These are phyloP conservation scores for Otus sunia DNA, from an alignment of 2,113 vertebrate species.

Conservation along the genomic window DNA sequence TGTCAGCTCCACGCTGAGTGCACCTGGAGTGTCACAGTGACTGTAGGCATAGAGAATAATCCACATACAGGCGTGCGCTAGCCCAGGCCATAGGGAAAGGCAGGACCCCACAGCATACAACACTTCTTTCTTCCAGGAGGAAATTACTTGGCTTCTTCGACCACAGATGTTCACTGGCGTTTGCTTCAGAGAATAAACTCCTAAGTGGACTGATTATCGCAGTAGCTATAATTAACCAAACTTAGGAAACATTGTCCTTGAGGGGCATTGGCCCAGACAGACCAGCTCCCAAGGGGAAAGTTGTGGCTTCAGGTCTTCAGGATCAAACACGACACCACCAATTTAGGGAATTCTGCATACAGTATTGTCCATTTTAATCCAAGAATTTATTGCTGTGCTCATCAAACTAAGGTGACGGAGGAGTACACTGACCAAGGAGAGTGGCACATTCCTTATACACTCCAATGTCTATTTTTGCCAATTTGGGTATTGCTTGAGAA, in stretches of 20 bases:
- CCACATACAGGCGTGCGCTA: fast-evolving
- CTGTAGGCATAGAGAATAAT: neutral
- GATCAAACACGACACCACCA: neutral
- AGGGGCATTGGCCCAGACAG: neutral
- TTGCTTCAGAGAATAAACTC: neutral
- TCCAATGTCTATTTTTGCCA: neutral
- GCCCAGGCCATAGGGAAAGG: neutral
- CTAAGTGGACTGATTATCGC: neutral
- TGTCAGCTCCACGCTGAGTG: neutral
- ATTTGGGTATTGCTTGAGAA: neutral
- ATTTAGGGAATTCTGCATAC: neutral
- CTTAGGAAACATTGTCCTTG: neutral
- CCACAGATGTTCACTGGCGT: neutral
- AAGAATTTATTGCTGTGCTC: neutral
- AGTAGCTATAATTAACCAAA: neutral
- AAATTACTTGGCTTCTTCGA: neutral
- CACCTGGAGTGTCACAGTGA: neutral
- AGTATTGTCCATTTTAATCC: neutral
- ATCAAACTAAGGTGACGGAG: neutral
- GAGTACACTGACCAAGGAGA: neutral
- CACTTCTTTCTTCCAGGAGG: neutral
- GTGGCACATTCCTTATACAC: neutral
- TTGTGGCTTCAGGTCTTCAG: neutral
- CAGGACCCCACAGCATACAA: fast-evolving
- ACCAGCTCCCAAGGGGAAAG: neutral